A percentile compares a stretch with the other conserved stretches of the same genome.
These are phyloP conservation scores for Bembecia ichneumoniformis DNA, from an alignment of 2,888 invertebrate genomes.

Conservation along the genomic window DNA sequence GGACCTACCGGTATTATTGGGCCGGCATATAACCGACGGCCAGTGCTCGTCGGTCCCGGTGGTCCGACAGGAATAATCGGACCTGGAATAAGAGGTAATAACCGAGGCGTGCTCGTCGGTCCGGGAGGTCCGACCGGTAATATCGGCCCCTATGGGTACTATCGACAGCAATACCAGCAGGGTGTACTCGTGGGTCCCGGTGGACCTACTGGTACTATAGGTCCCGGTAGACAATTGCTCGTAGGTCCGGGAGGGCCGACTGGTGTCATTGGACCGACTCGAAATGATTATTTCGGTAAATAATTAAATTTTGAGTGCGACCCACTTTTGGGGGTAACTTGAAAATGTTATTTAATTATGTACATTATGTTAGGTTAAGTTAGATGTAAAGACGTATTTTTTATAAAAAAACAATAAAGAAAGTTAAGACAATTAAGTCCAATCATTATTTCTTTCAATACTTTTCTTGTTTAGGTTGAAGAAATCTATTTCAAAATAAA, in stretches of 20 bases:
- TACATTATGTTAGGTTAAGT: no score
- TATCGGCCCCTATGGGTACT: constrained; percentile 7
- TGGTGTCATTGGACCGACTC: constrained; percentile 40
- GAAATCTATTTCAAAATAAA: no score
- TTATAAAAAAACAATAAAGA: no score
- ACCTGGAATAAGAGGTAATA: constrained; percentile 17
- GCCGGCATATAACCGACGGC: constrained; percentile 13
- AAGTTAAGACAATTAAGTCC: no score
- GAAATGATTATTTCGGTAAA: constrained; percentile 47
- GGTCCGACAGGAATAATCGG: constrained; percentile 62
- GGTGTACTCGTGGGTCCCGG: constrained; percentile 42
- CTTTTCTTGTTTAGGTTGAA: no score
- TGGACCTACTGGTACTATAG: constrained; percentile 41
- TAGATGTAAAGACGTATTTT: no score
- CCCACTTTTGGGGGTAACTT: not conserved
- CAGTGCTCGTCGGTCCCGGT: constrained; percentile 39
- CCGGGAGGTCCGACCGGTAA: constrained; percentile 40
- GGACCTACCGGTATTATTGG: constrained; percentile 65
- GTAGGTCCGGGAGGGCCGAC: constrained; percentile 66
- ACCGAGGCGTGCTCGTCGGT: constrained; percentile 41
- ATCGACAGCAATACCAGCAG: constrained; percentile 3
- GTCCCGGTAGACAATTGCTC: constrained; percentile 39
- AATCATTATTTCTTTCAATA: no score
- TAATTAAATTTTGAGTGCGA: constrained; percentile 20
- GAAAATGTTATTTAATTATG: no score